Evolutionary conservation across 2,888 invertebrate genomes (phyloP), one percentile per base, ranked within the genome.

Genomic region (Diplolepis rosae): DNA sequence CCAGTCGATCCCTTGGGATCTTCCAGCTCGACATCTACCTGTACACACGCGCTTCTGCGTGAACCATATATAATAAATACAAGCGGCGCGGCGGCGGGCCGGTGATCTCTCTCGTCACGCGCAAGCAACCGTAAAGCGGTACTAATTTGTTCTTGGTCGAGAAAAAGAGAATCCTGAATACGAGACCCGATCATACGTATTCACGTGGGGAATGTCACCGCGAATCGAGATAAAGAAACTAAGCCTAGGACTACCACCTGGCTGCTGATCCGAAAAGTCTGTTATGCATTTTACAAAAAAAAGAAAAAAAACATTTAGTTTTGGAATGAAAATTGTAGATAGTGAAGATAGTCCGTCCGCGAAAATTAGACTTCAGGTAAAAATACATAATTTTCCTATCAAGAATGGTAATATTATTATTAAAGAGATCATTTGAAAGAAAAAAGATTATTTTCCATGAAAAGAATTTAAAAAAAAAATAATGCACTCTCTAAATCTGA

Each of bases 71-170:
- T 42, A 66, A 66, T 69, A 52, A 35, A 52, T 61, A 50, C 54
- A 13, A 27, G 45, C 48, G 28, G 42, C 18, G 42, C 15, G 18
- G 13, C 39, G 39, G n/a, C 39, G 11, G 39, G 45, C 48, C 42
- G 9, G 27, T 42, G 45, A 66, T 54, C 70, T 42, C 45, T 71
- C 72, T 66, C 76, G 77, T 76, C 76, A 78, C 70, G 80, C 74
- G 77, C 78, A 81, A 78, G 78, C 71, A 79, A 80, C 81, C 82
- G 79, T 83, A 83, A 82, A 83, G 84, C 84, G 84, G 82, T 84
- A 84, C 84, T 84, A 84, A 84, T 84, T 83, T 84, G 76, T 72
- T 76, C 72, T 74, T 69, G 35, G 30, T 68, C 65, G 56, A 39
- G 54, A 65, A 72, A 73, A 54, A 66, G 71, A 54, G 50, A 45